Evolutionary conservation across 1,140 invertebrate genomes (phyloP).

Genomic region (Frieseomelitta varia): DNA sequence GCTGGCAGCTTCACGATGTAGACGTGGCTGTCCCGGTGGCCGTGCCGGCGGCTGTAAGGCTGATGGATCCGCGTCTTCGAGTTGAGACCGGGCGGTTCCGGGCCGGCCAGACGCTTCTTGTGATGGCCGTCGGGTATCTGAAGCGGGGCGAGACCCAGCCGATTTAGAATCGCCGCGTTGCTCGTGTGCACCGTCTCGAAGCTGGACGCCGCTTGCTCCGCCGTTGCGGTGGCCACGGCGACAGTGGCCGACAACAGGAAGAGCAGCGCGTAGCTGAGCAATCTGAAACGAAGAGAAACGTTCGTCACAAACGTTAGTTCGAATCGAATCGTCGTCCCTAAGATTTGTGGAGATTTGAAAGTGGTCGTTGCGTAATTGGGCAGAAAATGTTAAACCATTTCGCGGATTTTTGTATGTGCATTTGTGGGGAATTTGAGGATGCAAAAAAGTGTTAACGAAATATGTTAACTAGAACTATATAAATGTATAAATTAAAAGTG

Average conservation of each 20-base stretch:
- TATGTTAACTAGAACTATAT: no score
- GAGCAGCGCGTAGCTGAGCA: conserved; percentile 22
- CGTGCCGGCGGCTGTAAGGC: conserved; percentile 85
- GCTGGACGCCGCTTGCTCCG: conserved; percentile 27
- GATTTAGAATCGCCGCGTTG: conserved; percentile 79
- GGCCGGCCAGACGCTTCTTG: conserved; percentile 87
- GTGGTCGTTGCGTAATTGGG: neutral
- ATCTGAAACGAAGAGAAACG: conserved; percentile 43
- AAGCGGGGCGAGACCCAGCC: conserved; percentile 83
- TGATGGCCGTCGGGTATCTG: conserved; percentile 85
- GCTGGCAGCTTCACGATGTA: conserved; percentile 91
- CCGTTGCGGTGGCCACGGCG: neutral
- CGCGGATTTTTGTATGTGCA: no score
- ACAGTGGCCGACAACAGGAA: conserved; percentile 6
- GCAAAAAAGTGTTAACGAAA: no score
- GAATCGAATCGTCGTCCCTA: neutral
- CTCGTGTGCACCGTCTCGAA: conserved; percentile 80
- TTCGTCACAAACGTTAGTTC: neutral
- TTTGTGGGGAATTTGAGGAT: no score
- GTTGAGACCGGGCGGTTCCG: conserved; percentile 71
- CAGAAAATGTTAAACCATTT: no score
- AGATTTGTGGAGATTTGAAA: no score
- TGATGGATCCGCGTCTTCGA: conserved; percentile 68
- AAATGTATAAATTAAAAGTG: no score
- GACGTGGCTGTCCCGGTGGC: conserved; percentile 89